phyloP scores from a whole-genome alignment of 2,888 invertebrate species.

The Heteropelma amictum region DNA sequence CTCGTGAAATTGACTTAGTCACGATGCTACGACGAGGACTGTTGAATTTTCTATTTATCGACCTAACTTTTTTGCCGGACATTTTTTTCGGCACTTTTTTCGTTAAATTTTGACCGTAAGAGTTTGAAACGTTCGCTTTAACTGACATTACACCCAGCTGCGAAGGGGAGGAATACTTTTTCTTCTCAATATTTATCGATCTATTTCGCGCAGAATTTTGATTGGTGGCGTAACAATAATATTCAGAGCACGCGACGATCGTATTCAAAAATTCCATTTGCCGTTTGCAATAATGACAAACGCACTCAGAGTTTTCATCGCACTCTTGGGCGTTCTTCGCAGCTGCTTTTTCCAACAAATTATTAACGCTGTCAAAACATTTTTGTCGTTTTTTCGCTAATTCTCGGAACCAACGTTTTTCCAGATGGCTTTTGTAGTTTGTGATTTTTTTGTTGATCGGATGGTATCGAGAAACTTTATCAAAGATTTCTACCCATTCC shows the following conservation, averaged over 20 bases:
- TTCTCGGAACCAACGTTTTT: constrained; percentile 3
- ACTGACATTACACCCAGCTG: not conserved
- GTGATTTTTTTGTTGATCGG: not conserved
- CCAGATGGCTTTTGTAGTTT: not conserved
- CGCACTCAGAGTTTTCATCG: not conserved
- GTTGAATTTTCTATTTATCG: not conserved
- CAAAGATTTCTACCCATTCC: not conserved
- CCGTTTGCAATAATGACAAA: not conserved
- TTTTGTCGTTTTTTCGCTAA: constrained; percentile 18
- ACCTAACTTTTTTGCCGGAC: not conserved
- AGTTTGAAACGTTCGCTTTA: not conserved
- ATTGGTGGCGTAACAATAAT: not conserved
- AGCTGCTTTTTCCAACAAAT: not conserved
- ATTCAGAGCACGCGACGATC: not conserved
- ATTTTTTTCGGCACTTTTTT: not conserved
- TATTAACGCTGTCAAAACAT: not conserved
- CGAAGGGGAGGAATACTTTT: not conserved
- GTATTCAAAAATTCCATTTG: constrained; percentile 7
- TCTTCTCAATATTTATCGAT: not conserved
- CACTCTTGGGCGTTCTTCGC: not conserved
- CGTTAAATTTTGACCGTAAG: not conserved
- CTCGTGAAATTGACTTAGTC: not conserved
- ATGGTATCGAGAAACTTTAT: not conserved
- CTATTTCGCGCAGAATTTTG: not conserved
- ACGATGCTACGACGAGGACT: not conserved